Conservation (phyloP, 1,140 invertebrate genomes). For the Zaprionus camerounensis region DNA sequence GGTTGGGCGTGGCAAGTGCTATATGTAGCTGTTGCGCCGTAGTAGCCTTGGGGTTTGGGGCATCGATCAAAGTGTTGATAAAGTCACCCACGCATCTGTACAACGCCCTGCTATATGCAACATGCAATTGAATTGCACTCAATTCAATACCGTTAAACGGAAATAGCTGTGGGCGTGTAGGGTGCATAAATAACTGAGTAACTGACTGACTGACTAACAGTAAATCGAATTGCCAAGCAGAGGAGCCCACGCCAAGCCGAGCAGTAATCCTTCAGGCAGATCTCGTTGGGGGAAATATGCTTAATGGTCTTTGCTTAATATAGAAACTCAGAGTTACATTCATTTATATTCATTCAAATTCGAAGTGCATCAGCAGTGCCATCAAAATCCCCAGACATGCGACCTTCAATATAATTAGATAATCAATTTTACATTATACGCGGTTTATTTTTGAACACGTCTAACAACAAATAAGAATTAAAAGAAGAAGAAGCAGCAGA, state of each 20-base stretch:
- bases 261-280: neutral
- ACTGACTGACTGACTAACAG: conserved; percentile 21
- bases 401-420: conserved; percentile 55
- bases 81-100: conserved; percentile 3
- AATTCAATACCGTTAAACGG: conserved; percentile 19
- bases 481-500: neutral
- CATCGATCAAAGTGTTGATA: conserved; percentile 12
- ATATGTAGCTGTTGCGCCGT: neutral
- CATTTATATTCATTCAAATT: no score
- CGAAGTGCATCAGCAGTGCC: neutral
- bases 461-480: neutral
- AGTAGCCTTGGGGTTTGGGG: neutral
- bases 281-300: conserved; percentile 1
- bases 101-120: conserved; percentile 35
- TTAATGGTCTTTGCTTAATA: neutral
- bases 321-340: no score
- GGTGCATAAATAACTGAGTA: conserved; percentile 27
- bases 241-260: neutral
- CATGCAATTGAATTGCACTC: conserved; percentile 10
- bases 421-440: conserved; percentile 49
- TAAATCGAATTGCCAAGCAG: conserved; percentile 23
- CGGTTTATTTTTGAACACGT: conserved; percentile 20
- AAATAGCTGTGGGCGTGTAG: conserved; percentile 25
- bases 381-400: neutral
- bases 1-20: neutral